Conservation (phyloP, 1,140 invertebrate genomes). For the Andricus grossulariae region DNA sequence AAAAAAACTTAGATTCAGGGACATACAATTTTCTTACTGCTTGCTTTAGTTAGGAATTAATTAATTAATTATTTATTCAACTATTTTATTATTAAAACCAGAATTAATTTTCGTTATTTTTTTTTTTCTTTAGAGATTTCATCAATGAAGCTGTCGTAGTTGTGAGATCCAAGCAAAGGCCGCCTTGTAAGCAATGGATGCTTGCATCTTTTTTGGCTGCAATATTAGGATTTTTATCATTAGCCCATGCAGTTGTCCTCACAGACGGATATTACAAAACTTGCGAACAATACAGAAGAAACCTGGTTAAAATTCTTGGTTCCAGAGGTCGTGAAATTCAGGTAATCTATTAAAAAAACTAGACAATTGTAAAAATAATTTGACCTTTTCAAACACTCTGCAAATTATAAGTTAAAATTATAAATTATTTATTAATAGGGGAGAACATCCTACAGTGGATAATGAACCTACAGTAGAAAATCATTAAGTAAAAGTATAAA, state of each 20-base stretch:
- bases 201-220: conserved; percentile 76
- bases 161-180: conserved; percentile 75
- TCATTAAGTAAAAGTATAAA: too few relatives aligned
- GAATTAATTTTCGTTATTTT: conserved; percentile 38
- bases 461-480: too few relatives aligned
- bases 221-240: conserved; percentile 78
- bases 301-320: conserved; percentile 73
- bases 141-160: conserved; percentile 79
- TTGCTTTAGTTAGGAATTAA: too few relatives aligned
- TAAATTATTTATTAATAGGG: too few relatives aligned
- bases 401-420: too few relatives aligned
- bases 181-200: conserved; percentile 79
- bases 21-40: too few relatives aligned
- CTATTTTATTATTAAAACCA: background rate
- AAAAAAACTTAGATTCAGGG: too few relatives aligned
- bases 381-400: too few relatives aligned
- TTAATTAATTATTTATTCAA: too few relatives aligned
- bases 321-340: conserved; percentile 68
- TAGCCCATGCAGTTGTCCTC: conserved; percentile 79
- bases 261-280: conserved; percentile 82
- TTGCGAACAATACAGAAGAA: conserved; percentile 80
- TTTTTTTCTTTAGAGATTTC: conserved; percentile 68
- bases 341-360: conserved; percentile 46
- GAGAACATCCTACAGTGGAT: too few relatives aligned
- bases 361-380: too few relatives aligned